A percentile compares a stretch with the other conserved stretches of the same genome.
These are phyloP conservation scores for Eumeta japonica DNA, from an alignment of 1,140 invertebrate genomes.

Conservation along the genomic window DNA sequence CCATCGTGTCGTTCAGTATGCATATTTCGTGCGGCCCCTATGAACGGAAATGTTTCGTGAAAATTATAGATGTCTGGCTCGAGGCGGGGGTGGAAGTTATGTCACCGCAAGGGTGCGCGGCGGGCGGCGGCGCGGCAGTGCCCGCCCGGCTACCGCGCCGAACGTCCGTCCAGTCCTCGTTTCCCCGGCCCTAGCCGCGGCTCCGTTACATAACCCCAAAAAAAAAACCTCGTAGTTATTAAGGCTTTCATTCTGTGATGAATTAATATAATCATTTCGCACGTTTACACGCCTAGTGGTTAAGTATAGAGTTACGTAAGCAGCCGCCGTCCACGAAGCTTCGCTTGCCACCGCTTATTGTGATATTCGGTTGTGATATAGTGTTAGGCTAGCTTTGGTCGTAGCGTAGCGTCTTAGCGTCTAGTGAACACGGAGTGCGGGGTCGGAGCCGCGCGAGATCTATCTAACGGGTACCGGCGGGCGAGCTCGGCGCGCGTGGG, in stretches of 20 bases:
- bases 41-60: too few species aligned
- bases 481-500: constrained; percentile 11
- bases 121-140: constrained; percentile 32
- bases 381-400: constrained; percentile 47
- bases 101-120: constrained; percentile 14
- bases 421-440: too few species aligned
- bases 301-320: constrained; percentile 51
- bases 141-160: constrained; percentile 47
- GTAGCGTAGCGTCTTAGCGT: constrained; percentile 32
- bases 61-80: too few species aligned
- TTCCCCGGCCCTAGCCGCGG: constrained; percentile 25
- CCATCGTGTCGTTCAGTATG: too few species aligned
- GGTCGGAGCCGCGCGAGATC: too few species aligned
- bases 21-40: too few species aligned
- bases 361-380: constrained; percentile 56
- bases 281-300: constrained; percentile 45
- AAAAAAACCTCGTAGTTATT: constrained; percentile 40
- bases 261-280: constrained; percentile 45
- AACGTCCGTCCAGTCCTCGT: constrained; percentile 44
- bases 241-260: constrained; percentile 55
- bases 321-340: constrained; percentile 50
- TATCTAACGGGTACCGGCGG: not conserved
- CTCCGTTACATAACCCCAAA: constrained; percentile 48
- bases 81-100: constrained; percentile 15
- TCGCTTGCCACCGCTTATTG: constrained; percentile 53